phyloP scores from a whole-genome alignment of 2,888 invertebrate genomes.

The Scaptomyza tumidula region DNA sequence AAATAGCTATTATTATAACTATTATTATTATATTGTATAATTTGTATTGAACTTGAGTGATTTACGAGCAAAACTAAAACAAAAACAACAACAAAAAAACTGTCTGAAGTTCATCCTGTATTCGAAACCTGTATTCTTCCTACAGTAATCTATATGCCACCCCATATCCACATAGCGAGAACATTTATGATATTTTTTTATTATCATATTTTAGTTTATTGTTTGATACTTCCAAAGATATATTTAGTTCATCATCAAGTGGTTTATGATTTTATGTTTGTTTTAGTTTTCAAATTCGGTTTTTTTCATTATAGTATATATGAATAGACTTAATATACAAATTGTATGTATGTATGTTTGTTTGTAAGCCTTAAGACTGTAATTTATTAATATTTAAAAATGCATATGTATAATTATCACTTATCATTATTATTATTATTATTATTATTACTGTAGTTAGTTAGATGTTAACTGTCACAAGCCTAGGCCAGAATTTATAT shows the following conservation, averaged over 20 bases:
- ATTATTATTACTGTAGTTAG: conserved; percentile 34
- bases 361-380: conserved; percentile 68
- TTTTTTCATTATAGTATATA: conserved; percentile 22
- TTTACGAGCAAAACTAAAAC: conserved; percentile 17
- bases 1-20: conserved; percentile 41
- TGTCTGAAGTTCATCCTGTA: conserved; percentile 30
- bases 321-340: background rate
- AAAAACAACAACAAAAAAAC: conserved; percentile 12
- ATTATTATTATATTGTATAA: conserved; percentile 20
- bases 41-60: conserved; percentile 21
- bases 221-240: conserved; percentile 78
- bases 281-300: conserved; percentile 46
- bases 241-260: conserved; percentile 62
- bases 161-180: background rate
- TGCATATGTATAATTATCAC: conserved; percentile 54
- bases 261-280: conserved; percentile 44
- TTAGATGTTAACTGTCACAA: conserved; percentile 56
- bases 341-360: conserved; percentile 21
- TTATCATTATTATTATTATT: conserved; percentile 33
- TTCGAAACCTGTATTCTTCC: conserved; percentile 40
- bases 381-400: conserved; percentile 61
- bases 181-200: conserved; percentile 32
- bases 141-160: conserved; percentile 23
- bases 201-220: conserved; percentile 59
- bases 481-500: conserved; percentile 63